Base-by-base conservation (phyloP, 1,140 invertebrate genomes). In the Tetragonula clypearis region DNA sequence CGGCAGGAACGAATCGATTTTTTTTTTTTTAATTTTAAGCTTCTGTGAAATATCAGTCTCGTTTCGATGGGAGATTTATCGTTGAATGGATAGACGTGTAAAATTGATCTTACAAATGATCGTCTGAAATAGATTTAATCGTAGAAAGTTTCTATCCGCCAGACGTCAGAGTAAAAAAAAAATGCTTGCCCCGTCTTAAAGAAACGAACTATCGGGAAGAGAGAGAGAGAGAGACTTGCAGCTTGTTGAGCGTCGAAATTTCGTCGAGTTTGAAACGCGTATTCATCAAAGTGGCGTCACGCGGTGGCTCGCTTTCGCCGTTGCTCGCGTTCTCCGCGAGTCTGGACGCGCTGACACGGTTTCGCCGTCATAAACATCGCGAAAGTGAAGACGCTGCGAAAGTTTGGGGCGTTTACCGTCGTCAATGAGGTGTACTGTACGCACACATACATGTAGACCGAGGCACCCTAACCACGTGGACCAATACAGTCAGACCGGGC, bases 341-440 rank as follows among this genome's bases (percentile, higher is more conserved):
- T 72, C 78, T 56, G 68, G 41, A 73, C 66, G 77, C 66, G 77
- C 75, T 86, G 75, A 88, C 87, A 79, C 73, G 58, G 80, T 87
- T 82, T 81, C 74, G 49, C 65, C 76, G 79, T 78, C 87, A 86
- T 82, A 86, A 77, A 86, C 84, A 86, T 85, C 65, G 73, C 58
- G 75, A 82, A 86, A 77, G 79, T 85, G 84, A 85, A 86, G 84
- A 86, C 73, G 73, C 84, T 65, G 84, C 62, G 80, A 86, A 86
- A 82, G 84, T 86, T 86, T 58, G 86, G 88, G 89, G 88, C 89
- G 89, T 90, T 90, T 90, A 86, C 86, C 78, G 69, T 35, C 87
- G 84, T 86, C 88, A 88, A 90, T 84, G 88, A 86, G 80, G 82
- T 82, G 81, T 74, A 79, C 79, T 81, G 88, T 90, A 74, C 86